These are phyloP conservation scores for Diarsia brunnea DNA, from an alignment of 2,888 invertebrate species.

Conservation along the genomic window DNA sequence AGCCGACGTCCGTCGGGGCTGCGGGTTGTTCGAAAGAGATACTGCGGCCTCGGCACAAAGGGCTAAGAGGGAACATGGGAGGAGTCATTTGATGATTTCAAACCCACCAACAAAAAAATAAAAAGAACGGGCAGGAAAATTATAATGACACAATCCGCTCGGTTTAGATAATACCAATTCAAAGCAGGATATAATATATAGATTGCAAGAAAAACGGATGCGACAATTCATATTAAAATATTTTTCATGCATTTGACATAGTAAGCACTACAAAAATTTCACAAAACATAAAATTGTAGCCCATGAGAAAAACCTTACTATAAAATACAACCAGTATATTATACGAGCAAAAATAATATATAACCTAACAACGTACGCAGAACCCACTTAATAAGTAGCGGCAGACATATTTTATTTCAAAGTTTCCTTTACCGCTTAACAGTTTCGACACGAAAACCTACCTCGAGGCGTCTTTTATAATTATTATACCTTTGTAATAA, in stretches of 20 bases:
- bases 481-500: slow-evolving; percentile 61
- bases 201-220: background rate
- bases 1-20: too few species aligned
- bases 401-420: slow-evolving; percentile 47
- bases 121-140: too few species aligned
- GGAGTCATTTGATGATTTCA: too few species aligned
- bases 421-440: slow-evolving; percentile 47
- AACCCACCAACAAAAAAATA: too few species aligned
- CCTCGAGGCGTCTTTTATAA: slow-evolving; percentile 62
- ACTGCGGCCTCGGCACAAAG: too few species aligned
- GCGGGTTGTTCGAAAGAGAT: too few species aligned
- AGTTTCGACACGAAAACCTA: slow-evolving; percentile 47
- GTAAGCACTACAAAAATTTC: background rate
- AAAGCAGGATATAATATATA: too few species aligned
- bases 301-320: background rate
- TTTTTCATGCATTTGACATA: background rate
- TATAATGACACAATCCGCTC: too few species aligned
- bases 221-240: background rate
- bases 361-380: background rate
- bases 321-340: background rate
- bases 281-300: background rate
- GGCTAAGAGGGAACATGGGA: too few species aligned
- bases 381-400: background rate
- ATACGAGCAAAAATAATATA: background rate
- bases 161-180: too few species aligned